Percentiles rank a stretch among this genome's conserved stretches.
Evolutionary conservation across 2,113 vertebrate genomes (phyloP).

Genomic region (Amblyornis subalaris): DNA sequence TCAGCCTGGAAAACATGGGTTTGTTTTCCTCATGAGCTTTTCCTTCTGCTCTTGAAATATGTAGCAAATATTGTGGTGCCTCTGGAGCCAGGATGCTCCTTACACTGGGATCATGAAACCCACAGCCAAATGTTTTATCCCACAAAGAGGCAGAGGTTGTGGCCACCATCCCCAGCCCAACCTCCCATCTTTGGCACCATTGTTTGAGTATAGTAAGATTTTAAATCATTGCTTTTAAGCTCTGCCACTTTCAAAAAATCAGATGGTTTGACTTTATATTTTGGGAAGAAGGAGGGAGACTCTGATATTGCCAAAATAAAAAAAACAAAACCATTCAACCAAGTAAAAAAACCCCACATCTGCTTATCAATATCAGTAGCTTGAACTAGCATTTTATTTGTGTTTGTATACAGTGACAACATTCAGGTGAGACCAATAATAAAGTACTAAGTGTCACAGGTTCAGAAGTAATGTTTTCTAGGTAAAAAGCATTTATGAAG

Average conservation of each 20-base stretch:
- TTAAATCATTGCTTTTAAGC: not conserved
- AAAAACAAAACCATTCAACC: not conserved
- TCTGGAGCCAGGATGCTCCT: not conserved
- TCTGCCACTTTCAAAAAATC: not conserved
- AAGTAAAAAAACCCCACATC: not conserved
- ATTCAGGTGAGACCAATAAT: not conserved
- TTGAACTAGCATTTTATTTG: not conserved
- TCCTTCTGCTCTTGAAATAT: not conserved
- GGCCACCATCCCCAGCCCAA: not conserved
- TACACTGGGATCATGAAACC: not conserved
- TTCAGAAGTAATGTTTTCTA: not conserved
- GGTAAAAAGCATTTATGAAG: not conserved
- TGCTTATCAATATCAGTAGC: not conserved
- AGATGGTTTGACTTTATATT: not conserved
- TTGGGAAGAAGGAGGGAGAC: not conserved
- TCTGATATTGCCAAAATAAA: not conserved
- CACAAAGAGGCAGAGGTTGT: accelerated
- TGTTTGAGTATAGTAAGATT: not conserved
- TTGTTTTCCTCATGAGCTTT: not conserved
- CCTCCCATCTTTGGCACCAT: not conserved
- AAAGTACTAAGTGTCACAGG: not conserved
- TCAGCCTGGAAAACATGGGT: not conserved
- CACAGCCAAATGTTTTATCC: not conserved
- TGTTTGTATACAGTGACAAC: not conserved
- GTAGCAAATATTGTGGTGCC: not conserved